Evolutionary conservation across 2,888 invertebrate species (phyloP).

Genomic region (Drosophila nigritarsus): DNA sequence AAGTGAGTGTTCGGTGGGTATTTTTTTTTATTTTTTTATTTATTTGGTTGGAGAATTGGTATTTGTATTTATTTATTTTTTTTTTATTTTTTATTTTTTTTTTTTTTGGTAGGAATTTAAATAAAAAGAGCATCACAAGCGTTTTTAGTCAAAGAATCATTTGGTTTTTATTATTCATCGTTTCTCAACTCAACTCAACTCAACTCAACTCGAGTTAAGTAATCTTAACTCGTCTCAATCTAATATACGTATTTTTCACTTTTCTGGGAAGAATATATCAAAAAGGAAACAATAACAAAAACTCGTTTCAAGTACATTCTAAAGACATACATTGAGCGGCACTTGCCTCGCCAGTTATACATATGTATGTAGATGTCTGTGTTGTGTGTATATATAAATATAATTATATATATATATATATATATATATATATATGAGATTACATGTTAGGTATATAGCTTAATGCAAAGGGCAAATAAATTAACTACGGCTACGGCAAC

Average conservation of each 20-base stretch:
- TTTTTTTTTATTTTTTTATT: conserved; percentile 23
- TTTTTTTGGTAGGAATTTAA: conserved; percentile 48
- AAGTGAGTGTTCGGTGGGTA: conserved; percentile 63
- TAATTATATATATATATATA: conserved; percentile 15
- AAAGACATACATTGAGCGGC: conserved; percentile 25
- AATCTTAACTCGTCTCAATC: conserved; percentile 37
- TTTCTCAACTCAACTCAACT: conserved; percentile 69
- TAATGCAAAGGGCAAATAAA: conserved; percentile 44
- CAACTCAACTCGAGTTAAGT: conserved; percentile 35
- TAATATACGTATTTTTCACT: conserved; percentile 14
- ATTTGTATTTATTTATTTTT: conserved; percentile 23
- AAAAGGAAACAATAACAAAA: conserved; percentile 30
- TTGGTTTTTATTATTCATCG: conserved; percentile 72
- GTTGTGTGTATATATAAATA: conserved; percentile 28
- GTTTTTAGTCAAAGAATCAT: conserved; percentile 85
- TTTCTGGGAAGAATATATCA: conserved; percentile 53
- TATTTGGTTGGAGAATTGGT: conserved; percentile 59
- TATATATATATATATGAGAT: conserved; percentile 27
- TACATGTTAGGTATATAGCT: conserved; percentile 52
- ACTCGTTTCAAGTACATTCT: conserved; percentile 44
- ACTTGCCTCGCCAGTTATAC: conserved; percentile 12
- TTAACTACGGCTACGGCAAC: conserved; percentile 50
- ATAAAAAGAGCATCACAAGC: conserved; percentile 84
- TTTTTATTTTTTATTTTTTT: conserved; percentile 19
- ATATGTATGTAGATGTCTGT: conserved; percentile 31